Evolutionary conservation across 2,797 vertebrate genomes (phyloP).

Genomic region (Choloepus didactylus): DNA sequence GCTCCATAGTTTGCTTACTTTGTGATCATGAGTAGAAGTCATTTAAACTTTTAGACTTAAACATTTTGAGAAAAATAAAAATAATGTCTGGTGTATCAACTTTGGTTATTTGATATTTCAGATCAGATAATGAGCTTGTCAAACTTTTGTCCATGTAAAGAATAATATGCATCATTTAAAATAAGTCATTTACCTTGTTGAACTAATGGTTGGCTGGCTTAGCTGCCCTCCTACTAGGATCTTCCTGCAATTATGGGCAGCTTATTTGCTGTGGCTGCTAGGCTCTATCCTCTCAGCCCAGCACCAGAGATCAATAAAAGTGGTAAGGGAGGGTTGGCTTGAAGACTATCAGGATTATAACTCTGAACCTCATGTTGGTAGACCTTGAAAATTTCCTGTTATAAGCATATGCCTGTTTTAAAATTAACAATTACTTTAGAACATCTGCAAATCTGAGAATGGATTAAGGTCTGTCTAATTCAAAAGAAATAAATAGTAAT

Average conservation of each 20-base stretch:
- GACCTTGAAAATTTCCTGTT: not conserved
- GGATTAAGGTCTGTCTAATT: not conserved
- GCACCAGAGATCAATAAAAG: not conserved
- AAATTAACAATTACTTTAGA: constrained; percentile 5
- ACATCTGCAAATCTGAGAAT: not conserved
- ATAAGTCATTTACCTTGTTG: no score
- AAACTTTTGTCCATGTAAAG: not conserved
- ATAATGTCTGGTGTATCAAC: not conserved
- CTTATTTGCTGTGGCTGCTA: not conserved
- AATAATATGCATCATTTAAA: not conserved
- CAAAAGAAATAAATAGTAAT: not conserved
- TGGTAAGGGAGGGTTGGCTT: not conserved
- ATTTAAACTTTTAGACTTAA: not conserved
- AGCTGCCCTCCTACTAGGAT: not conserved
- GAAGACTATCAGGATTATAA: not conserved
- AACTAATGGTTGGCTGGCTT: not conserved
- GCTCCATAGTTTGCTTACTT: not conserved
- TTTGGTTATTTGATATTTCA: not conserved
- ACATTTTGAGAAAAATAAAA: not conserved
- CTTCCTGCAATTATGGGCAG: not conserved
- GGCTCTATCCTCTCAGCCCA: not conserved
- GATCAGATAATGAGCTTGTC: not conserved
- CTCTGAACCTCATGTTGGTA: not conserved
- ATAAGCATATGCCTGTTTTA: not conserved
- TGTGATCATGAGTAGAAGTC: not conserved